These are phyloP conservation scores for Microctenopoma steveboyesi DNA, from an alignment of 2,797 vertebrate species.

Conservation along the genomic window DNA sequence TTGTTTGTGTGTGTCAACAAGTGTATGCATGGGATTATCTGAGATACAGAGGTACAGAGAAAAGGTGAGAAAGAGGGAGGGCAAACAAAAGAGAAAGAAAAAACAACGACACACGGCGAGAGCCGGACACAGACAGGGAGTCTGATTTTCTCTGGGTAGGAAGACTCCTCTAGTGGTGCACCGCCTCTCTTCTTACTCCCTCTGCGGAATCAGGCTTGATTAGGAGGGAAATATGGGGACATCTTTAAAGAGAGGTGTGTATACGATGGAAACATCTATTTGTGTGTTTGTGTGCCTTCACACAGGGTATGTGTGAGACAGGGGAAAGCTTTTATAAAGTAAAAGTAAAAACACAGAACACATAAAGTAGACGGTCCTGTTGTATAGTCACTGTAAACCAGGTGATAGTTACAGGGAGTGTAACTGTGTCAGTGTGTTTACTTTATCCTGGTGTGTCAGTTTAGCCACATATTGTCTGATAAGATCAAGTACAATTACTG, in stretches of 20 bases:
- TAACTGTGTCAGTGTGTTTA: conserved; percentile 11
- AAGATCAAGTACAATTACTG: conserved; percentile 45
- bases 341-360: conserved; percentile 22
- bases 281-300: conserved; percentile 16
- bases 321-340: conserved; percentile 9
- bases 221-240: conserved; percentile 66
- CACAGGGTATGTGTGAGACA: conserved; percentile 27
- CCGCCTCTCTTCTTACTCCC: conserved; percentile 51
- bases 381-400: conserved; percentile 14
- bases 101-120: conserved; percentile 45
- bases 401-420: not conserved
- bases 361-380: conserved; percentile 17
- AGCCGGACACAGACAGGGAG: conserved; percentile 49
- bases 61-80: conserved; percentile 17
- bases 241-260: conserved; percentile 74
- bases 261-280: conserved; percentile 24
- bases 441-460: conserved; percentile 43
- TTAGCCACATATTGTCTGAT: conserved; percentile 47
- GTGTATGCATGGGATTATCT: conserved; percentile 10
- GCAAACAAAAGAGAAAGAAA: conserved; percentile 20
- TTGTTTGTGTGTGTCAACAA: conserved; percentile 20
- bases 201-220: conserved; percentile 61
- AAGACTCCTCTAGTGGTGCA: conserved; percentile 53
- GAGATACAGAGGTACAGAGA: conserved; percentile 23
- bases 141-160: conserved; percentile 64